Base-by-base conservation (phyloP, 2,797 vertebrate species). In the Clamator glandarius region DNA sequence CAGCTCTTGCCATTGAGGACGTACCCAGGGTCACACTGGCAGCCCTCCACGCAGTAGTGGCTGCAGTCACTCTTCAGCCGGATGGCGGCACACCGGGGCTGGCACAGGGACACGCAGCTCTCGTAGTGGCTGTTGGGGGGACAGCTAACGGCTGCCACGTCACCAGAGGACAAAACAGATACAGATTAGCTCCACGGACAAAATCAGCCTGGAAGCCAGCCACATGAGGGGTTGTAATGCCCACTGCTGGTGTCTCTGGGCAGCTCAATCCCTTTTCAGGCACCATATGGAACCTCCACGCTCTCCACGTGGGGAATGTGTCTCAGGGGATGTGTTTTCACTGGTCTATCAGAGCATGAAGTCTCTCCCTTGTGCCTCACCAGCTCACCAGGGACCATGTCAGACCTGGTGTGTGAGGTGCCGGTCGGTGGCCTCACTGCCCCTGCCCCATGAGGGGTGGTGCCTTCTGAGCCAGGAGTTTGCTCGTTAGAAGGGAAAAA, bases 31-130 rank as follows among this genome's bases (percentile, higher is more conserved):
- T 99, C 99, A 3, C 99, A 99, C 97, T 99, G 99, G 88, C 99
- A 99, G 33, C 99, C 99, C 96, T 99, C 99, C 97, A 99, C 98
- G 1, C 99, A 99, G 94, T 99, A 99, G 97, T 99, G 99, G 97
- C 97, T 99, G 95, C 99, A 99, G 97, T 99, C 99, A 2, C 99
- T 98, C 97, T 99, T 99, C 35, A 99, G 98, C 2, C 99, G 98
- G 96, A 99, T 99, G 55, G 99, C 99, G 1, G 99, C 99, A 3
- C 99, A 99, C 66, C 99, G 99, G 7, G 99, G 99, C 94, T 99
- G 99, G 97, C 99, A 99, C 55, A 98, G 98, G 14, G 98, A 97
- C 98, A 99, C 98, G 3, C 99, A 99, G 89, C 98, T 99, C 96
- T 99, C 98, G 10, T 99, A 99, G 96, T 99, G 99, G 97, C 99